Evolutionary conservation across 1,140 invertebrate genomes (phyloP), one percentile per base, ranked within the genome.

Genomic region (Euura saliciscinereae): DNA sequence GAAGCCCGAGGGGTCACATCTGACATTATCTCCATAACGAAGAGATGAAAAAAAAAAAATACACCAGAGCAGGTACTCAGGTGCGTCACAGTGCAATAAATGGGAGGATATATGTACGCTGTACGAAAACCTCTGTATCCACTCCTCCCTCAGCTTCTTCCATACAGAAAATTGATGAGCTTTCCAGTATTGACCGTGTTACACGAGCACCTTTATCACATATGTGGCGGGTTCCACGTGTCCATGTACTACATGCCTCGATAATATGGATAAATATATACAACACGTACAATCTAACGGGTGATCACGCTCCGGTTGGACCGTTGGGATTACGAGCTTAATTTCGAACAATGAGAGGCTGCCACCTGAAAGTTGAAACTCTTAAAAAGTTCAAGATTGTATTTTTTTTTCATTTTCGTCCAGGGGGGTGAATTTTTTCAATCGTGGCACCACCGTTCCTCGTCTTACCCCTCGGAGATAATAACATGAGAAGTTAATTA

Each of bases 11-110:
- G 28, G 28, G 28, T 28, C 28, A 28, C 28, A 28, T 28, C 28
- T 28, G 28, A 28, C 28, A 28, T 28, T 28, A 28, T 28, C 28
- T 28, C 28, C 28, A 28, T 28, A 28, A 28, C 28, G 28, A 0
- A 28, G 28, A 28, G 28, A 28, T 28, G 28, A 28, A 28, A 28
- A 28, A 28, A 28, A 28, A 28, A 28, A 28, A 28, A 59, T 4
- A 59, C 51, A n/a, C 51, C 8, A 59, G 13, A n/a, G 13, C 10
- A 59, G 8, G 8, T n/a, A 8, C 3, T 59, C 51, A 59, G 51
- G 51, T 59, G 51, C 51, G 51, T 59, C 51, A 59, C 13, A n/a
- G 51, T 59, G 51, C 51, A 59, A 59, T 59, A 59, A 59, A 59
- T 59, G 3, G 5, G 51, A n/a, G 28, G 28, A 28, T 28, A 28